Base-by-base conservation (phyloP, 64 coral and sea anemone genomes). In the Porites australiensis region DNA sequence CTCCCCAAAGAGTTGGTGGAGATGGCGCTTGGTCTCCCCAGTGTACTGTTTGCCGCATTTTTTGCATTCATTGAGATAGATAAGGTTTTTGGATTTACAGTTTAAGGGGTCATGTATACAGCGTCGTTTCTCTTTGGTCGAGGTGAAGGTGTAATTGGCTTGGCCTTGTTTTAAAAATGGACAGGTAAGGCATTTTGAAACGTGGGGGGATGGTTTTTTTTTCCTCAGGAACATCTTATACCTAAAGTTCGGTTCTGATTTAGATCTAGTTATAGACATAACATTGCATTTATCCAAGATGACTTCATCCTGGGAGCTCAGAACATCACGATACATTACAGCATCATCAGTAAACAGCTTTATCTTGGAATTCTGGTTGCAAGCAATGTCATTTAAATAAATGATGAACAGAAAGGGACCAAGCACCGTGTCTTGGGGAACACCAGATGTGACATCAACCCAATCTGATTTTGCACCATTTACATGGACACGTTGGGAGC, bases 341-440 rank as follows among this genome's bases (percentile, higher is more conserved):
- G 70, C 27, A 5, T 89, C 73, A 77, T 89, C 73, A 55, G 87
- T 37, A 37, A 37, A 37, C 27, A 37, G 27, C 27, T 37, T 37
- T 37, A 37, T 37, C 75, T 59, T 79, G 65, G 55, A 90, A 47
- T 62, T 64, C 43, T 66, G 50, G 71, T 90, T 90, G 79, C 61
- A 65, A 37, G 21, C 70, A 64, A 80, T 71, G 77, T 68, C 75
- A 52, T 90, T 90, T 76, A 90, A 59, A 60, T 77, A 80, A 50
- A 66, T 79, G 18, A 90, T 79, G 48, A 90, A 90, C n/a, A 90
- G 59, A 90, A 90, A 61, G 16, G 58, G 82, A 20, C 82, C 82
- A 43, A 85, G 64, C 21, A 85, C 64, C 13, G 82, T 64, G 58
- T 58, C 82, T 85, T 85, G 82, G 44, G 82, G 82, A 62, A 85